Evolutionary conservation across 2,888 invertebrate species (phyloP).

Genomic region (Tenthredo amoena): DNA sequence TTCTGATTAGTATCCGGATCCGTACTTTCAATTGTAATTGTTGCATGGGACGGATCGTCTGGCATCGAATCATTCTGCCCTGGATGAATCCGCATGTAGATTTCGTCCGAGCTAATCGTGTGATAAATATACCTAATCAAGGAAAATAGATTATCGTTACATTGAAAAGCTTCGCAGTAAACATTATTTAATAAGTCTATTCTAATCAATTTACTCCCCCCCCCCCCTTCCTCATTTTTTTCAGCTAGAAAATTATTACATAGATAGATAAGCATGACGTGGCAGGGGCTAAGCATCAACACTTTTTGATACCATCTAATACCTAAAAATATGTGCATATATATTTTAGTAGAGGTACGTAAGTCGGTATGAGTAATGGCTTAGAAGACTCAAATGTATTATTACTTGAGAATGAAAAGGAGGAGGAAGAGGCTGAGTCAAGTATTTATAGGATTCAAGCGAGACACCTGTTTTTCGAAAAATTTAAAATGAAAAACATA

Average conservation of each 20-base stretch:
- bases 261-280: not conserved
- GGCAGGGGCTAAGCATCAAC: not conserved
- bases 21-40: slow-evolving; percentile 84
- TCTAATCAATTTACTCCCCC: not conserved
- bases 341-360: slow-evolving; percentile 22
- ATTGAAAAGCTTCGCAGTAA: not conserved
- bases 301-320: slow-evolving; percentile 15
- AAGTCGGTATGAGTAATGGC: slow-evolving; percentile 59
- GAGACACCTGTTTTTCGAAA: slow-evolving; percentile 55
- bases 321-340: slow-evolving; percentile 57
- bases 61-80: slow-evolving; percentile 83
- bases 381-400: slow-evolving; percentile 54
- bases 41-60: slow-evolving; percentile 85
- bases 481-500: not conserved
- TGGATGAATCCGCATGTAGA: slow-evolving; percentile 86
- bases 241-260: not conserved
- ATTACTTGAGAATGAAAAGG: slow-evolving; percentile 55
- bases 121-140: slow-evolving; percentile 83
- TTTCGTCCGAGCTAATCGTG: slow-evolving; percentile 85
- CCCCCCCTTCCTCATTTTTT: not conserved
- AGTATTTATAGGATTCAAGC: slow-evolving; percentile 61
- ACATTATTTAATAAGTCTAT: not conserved
- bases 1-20: slow-evolving; percentile 81
- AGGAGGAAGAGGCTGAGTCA: not conserved
- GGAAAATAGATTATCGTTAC: not conserved